Evolutionary conservation across 2,113 vertebrate genomes (phyloP).

Genomic region (Cavia aperea): DNA sequence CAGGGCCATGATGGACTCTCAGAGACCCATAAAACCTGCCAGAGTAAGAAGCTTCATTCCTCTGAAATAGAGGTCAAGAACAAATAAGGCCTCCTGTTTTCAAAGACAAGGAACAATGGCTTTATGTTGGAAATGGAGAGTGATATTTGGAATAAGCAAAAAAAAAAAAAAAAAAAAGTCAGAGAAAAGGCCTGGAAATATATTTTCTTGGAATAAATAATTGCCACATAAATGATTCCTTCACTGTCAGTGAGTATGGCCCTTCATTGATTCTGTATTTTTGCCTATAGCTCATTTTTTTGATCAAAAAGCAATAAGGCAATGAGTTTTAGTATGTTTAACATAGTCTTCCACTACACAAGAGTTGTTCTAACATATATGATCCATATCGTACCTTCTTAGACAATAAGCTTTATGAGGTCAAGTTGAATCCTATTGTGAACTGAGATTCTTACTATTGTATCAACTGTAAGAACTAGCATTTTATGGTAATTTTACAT

Average conservation of each 20-base stretch:
- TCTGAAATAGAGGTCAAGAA: slow-evolving; percentile 17
- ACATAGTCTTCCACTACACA: fast-evolving
- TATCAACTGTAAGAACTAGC: background rate
- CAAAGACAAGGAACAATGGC: slow-evolving; percentile 5
- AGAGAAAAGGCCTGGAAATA: background rate
- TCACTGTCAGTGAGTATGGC: background rate
- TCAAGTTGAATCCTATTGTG: background rate
- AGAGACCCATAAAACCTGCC: background rate
- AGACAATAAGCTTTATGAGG: background rate
- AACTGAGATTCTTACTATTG: background rate
- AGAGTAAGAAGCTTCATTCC: background rate
- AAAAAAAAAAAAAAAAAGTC: background rate
- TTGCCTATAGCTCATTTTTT: background rate
- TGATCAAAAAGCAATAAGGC: background rate
- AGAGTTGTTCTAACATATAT: background rate
- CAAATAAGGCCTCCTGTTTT: background rate
- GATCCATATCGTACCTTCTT: background rate
- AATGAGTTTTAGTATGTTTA: background rate
- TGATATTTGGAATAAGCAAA: slow-evolving; percentile 8
- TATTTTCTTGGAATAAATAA: background rate
- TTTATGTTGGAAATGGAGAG: background rate
- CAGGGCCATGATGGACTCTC: background rate
- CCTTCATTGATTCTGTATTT: background rate
- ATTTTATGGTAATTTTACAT: background rate
- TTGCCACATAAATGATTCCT: background rate